Conservation (phyloP, 2,113 vertebrate genomes). For the Gulo gulo region DNA sequence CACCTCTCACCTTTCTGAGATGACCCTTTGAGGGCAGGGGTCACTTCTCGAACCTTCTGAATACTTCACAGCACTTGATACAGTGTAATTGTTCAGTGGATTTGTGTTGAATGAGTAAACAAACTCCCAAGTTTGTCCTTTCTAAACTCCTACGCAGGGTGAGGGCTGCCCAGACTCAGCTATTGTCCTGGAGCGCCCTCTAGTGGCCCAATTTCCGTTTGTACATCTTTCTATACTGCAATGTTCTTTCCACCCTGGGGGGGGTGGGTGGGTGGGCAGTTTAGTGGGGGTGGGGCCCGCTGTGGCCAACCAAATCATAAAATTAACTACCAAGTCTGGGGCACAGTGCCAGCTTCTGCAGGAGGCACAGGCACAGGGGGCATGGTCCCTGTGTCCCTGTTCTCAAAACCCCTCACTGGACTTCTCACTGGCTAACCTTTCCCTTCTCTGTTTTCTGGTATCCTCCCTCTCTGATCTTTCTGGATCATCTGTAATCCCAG, state of each 20-base stretch:
- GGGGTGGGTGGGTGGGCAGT: too few relatives aligned
- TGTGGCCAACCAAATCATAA: neutral
- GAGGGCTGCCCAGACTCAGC: neutral
- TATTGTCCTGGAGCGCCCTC: slow-evolving; percentile 68
- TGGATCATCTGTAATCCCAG: neutral
- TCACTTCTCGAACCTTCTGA: neutral
- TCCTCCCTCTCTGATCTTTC: neutral
- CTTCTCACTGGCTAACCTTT: neutral
- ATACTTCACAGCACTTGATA: neutral
- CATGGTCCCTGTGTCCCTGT: neutral
- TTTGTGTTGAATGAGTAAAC: neutral
- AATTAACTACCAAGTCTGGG: neutral
- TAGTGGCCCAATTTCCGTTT: neutral
- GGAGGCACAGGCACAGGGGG: neutral
- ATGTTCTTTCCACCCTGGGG: too few relatives aligned
- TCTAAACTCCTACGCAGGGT: accelerated
- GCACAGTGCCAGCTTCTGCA: neutral
- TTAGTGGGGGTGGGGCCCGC: too few relatives aligned
- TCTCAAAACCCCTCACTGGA: neutral
- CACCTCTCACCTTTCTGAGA: neutral
- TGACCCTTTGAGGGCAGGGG: neutral
- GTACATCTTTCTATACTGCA: neutral
- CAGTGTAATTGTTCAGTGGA: neutral
- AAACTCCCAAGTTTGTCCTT: accelerated
- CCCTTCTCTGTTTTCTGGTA: neutral